These are phyloP conservation scores for Conger conger DNA, from an alignment of 2,113 vertebrate species.

Conservation along the genomic window DNA sequence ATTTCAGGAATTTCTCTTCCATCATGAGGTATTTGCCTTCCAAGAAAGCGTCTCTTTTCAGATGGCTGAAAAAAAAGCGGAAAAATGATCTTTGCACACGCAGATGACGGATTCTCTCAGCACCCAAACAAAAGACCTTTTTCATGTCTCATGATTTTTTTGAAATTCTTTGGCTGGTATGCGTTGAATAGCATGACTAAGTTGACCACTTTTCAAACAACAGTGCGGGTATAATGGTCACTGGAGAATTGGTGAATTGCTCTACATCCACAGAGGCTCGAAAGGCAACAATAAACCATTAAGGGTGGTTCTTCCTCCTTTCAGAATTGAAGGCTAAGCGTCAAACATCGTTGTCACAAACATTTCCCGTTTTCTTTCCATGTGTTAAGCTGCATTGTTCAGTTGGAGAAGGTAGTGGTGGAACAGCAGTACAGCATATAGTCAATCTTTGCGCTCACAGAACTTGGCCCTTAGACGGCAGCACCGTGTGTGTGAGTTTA, in stretches of 20 bases:
- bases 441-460: neutral
- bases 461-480: neutral
- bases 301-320: conserved; percentile 22
- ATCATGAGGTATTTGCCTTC: conserved; percentile 21
- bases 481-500: too few species aligned
- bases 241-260: conserved; percentile 42
- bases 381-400: neutral
- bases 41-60: conserved; percentile 14
- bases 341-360: neutral
- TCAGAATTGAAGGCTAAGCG: neutral
- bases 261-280: conserved; percentile 33
- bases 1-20: conserved; percentile 32
- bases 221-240: conserved; percentile 17
- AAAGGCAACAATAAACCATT: conserved; percentile 33
- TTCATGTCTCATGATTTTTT: conserved; percentile 27
- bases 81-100: conserved; percentile 6
- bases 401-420: neutral
- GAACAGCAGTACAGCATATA: neutral
- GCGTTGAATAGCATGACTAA: conserved; percentile 30
- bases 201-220: conserved; percentile 42
- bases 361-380: neutral
- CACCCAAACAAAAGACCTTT: conserved; percentile 29
- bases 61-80: conserved; percentile 7
- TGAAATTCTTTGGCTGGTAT: conserved; percentile 4
- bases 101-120: conserved; percentile 9